Evolutionary conservation across 2,113 vertebrate genomes (phyloP).

Genomic region (Puffinus mauretanicus): DNA sequence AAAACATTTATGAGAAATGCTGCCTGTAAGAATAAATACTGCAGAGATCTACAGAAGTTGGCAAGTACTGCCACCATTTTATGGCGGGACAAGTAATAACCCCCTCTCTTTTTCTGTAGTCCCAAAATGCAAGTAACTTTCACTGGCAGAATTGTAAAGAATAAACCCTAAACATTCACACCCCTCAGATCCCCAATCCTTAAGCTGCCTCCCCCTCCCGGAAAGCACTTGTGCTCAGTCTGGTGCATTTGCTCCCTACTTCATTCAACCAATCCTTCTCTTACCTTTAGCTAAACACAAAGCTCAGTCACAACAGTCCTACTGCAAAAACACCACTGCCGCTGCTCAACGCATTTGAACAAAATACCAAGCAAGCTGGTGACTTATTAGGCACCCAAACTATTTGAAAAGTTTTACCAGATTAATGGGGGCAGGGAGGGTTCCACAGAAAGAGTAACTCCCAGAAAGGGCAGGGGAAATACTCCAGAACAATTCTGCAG

Average conservation of each 20-base stretch:
- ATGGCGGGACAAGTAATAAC: neutral
- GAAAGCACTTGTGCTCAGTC: neutral
- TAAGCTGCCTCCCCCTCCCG: neutral
- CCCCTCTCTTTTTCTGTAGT: neutral
- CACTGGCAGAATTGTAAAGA: neutral
- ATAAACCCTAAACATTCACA: neutral
- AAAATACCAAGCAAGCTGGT: neutral
- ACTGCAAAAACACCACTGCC: neutral
- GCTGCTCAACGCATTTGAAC: neutral
- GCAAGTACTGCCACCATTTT: neutral
- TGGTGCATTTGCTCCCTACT: neutral
- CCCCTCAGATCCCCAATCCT: neutral
- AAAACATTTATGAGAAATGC: neutral
- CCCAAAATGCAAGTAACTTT: neutral
- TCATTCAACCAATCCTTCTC: neutral
- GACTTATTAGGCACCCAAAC: neutral
- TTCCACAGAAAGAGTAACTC: neutral
- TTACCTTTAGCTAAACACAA: neutral
- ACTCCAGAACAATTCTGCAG: neutral
- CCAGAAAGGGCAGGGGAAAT: neutral
- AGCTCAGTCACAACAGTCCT: neutral
- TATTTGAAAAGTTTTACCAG: neutral
- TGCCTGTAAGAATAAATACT: neutral
- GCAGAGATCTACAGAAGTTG: neutral
- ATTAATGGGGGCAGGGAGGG: neutral